Percentiles rank a stretch among this genome's conserved stretches.
phyloP scores from a whole-genome alignment of 2,113 vertebrate species.

The Blennius ocellaris region DNA sequence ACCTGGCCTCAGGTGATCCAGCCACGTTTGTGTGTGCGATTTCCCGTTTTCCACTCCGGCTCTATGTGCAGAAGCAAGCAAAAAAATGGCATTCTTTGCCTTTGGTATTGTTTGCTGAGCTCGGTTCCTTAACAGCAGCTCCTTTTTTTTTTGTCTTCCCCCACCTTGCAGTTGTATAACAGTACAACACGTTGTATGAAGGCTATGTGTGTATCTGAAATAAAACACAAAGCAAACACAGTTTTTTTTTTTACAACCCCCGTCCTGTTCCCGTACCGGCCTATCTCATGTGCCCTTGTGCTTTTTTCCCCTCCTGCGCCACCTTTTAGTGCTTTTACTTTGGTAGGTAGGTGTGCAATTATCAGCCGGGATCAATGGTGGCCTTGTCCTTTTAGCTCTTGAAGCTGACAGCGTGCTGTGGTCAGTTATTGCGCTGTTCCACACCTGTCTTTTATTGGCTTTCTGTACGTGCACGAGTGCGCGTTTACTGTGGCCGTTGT shows the following conservation, averaged over 20 bases:
- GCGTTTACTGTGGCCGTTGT: conserved; percentile 46
- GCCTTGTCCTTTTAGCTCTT: conserved; percentile 63
- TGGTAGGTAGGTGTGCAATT: conserved; percentile 34
- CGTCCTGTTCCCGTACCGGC: conserved; percentile 30
- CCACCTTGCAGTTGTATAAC: conserved; percentile 10
- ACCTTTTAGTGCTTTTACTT: conserved; percentile 46
- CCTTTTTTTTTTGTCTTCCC: conserved; percentile 24
- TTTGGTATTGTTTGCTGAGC: conserved; percentile 43
- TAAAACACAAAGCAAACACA: conserved; percentile 45
- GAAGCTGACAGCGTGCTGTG: conserved; percentile 48
- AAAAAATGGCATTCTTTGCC: conserved; percentile 38
- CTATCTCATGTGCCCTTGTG: conserved; percentile 11
- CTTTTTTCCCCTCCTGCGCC: conserved; percentile 24
- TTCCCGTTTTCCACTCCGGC: conserved; percentile 25
- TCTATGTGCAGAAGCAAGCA: conserved; percentile 35
- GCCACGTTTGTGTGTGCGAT: conserved; percentile 22
- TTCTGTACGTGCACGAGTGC: conserved; percentile 35
- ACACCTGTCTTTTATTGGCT: conserved; percentile 74
- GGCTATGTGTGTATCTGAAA: conserved; percentile 25
- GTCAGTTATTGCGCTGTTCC: conserved; percentile 57
- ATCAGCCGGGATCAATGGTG: conserved; percentile 57
- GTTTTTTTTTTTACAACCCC: conserved; percentile 53
- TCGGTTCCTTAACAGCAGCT: conserved; percentile 25
- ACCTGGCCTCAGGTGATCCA: conserved; percentile 46
- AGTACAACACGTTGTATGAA: not conserved